phyloP scores from a whole-genome alignment of 2,113 vertebrate genomes.

The Eidolon helvum region DNA sequence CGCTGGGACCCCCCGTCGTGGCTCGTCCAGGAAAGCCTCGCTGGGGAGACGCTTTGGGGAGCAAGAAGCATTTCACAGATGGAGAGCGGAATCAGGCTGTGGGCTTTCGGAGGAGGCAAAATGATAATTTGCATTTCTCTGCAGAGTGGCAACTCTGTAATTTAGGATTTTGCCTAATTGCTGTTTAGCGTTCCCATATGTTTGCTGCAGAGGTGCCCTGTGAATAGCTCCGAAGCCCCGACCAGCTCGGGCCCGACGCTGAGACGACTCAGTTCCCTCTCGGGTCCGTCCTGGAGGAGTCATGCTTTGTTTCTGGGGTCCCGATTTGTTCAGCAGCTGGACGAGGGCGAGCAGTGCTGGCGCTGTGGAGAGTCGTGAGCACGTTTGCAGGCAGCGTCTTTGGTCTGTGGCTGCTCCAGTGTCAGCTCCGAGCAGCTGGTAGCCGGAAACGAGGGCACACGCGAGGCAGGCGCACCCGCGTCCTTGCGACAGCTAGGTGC shows the following conservation, averaged over 20 bases:
- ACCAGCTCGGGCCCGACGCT: background rate
- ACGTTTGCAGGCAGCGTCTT: background rate
- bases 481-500: background rate
- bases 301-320: background rate
- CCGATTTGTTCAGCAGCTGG: background rate
- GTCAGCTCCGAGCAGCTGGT: background rate
- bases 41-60: background rate
- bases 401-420: background rate
- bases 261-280: background rate
- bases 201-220: background rate
- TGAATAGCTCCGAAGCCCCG: background rate
- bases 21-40: background rate
- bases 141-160: conserved; percentile 46
- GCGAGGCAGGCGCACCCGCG: fast-evolving
- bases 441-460: background rate
- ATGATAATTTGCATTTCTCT: conserved; percentile 32
- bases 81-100: background rate
- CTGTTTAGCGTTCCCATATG: conserved; percentile 34
- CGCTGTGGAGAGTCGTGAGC: fast-evolving
- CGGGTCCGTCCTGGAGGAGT: background rate
- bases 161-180: conserved; percentile 67
- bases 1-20: fast-evolving
- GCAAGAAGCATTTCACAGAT: background rate
- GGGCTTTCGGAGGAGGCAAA: conserved; percentile 25
- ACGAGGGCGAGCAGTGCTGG: fast-evolving